Base-by-base conservation (phyloP, 2,888 invertebrate species). In the Macaria notata region DNA sequence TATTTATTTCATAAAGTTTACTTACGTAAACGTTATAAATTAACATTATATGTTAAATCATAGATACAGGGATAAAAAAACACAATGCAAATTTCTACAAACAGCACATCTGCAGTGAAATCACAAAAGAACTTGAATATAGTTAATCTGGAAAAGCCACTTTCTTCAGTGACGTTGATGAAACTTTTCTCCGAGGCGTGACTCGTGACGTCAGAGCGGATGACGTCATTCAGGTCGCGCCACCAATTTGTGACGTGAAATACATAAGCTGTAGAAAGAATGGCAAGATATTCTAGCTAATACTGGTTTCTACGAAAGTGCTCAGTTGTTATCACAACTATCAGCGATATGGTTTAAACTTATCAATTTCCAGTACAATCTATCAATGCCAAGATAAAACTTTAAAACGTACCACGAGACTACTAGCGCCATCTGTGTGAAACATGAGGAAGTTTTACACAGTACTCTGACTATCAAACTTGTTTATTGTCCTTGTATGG, bases 201-300 rank as follows among this genome's bases (percentile, higher is more conserved):
- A 6, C 9, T 3, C 36, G 39, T 51, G 47, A 45, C 54, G 54
- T 54, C 49, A 54, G 30, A 50, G 8, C 8, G 63, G 36, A 69
- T 88, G 85, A 88, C 88, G 87, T 88, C 84, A 87, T 67, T 60
- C 57, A 50, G 46, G 64, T 79, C 78, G 73, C 70, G 75, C 76
- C 75, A 81, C 73, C 65, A 56, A 5, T 8, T 9, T 6, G 68
- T 80, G 78, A 83, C 80, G 81, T 81, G 75, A 77, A 61, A 45
- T 29, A 33, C 38, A 36, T n/a, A 55, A 7, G 9, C 30, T n/a
- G 9, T 29, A 38, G 46, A 51, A 46, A 51, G 47, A 44, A 31
- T 9, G 5, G 9, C 43, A 43, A 46, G 43, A 41, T 44, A 33
- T 9, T 9, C 43, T 46, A 46, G 43, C 33, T 44, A 33, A 30